Conservation (phyloP, 2,113 vertebrate species). For the Cygnus atratus region DNA sequence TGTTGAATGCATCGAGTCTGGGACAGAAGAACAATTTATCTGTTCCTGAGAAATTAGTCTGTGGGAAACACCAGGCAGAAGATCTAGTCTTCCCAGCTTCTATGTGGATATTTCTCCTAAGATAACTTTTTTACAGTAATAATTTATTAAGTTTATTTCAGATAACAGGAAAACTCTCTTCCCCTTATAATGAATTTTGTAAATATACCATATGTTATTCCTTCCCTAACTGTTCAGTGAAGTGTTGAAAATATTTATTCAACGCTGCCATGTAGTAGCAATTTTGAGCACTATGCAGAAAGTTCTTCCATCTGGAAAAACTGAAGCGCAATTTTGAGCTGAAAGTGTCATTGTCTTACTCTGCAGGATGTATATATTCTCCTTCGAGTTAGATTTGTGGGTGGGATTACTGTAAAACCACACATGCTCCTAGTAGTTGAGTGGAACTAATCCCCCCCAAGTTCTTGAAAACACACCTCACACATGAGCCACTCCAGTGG, state of each 20-base stretch:
- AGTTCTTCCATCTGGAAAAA: background rate
- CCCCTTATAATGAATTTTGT: background rate
- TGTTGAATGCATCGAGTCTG: background rate
- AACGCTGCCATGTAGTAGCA: rapidly evolving
- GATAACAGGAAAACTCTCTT: background rate
- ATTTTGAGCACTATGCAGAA: background rate
- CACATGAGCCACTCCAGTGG: background rate
- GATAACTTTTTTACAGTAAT: background rate
- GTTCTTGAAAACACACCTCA: background rate
- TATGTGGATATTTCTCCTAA: background rate
- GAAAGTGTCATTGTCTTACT: background rate
- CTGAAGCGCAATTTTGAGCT: background rate
- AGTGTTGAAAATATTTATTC: background rate
- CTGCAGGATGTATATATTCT: background rate
- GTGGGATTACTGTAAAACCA: background rate
- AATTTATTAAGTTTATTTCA: background rate
- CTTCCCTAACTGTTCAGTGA: background rate
- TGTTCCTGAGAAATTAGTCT: background rate
- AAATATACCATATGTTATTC: background rate
- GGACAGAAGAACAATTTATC: background rate
- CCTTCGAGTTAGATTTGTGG: background rate
- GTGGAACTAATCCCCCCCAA: background rate
- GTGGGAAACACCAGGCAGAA: background rate
- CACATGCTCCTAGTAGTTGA: background rate
- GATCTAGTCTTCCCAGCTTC: background rate